Percentiles rank a stretch among this genome's conserved stretches.
phyloP scores from a whole-genome alignment of 2,888 invertebrate species.

The Habrosyne pyritoides region DNA sequence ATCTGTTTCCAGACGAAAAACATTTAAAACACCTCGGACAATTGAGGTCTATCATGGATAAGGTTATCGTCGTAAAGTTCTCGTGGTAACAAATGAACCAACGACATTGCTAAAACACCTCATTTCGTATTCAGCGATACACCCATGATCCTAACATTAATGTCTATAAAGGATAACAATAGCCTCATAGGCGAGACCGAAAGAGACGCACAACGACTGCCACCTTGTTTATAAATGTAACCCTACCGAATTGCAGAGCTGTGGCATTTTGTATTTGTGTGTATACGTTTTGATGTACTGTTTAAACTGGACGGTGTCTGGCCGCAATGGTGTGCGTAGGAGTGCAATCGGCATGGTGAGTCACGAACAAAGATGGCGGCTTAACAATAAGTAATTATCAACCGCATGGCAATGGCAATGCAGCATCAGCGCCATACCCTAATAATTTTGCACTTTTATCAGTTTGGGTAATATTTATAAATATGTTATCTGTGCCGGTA shows the following conservation, averaged over 20 bases:
- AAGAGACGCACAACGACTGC: constrained; percentile 28
- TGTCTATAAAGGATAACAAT: constrained; percentile 38
- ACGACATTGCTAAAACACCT: constrained; percentile 19
- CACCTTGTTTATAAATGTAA: constrained; percentile 33
- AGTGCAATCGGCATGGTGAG: constrained; percentile 44
- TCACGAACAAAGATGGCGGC: constrained; percentile 65
- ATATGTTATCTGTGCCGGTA: neutral
- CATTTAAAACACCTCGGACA: neutral
- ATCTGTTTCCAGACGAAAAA: neutral
- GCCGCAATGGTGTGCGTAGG: constrained; percentile 56
- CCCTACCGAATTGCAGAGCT: constrained; percentile 27
- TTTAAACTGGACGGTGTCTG: constrained; percentile 52
- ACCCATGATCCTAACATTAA: constrained; percentile 37
- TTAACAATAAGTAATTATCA: constrained; percentile 70
- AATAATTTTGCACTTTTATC: neutral
- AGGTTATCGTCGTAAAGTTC: constrained; percentile 3
- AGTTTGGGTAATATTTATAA: neutral
- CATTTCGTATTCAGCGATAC: constrained; percentile 42
- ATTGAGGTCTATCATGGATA: neutral
- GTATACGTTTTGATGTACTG: constrained; percentile 57
- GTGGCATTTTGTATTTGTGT: constrained; percentile 32
- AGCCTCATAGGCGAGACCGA: constrained; percentile 27
- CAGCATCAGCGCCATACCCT: neutral
- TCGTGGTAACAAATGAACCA: constrained; percentile 1
- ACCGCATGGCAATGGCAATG: constrained; percentile 15